phyloP scores from a whole-genome alignment of 2,113 vertebrate genomes.

The Bungarus multicinctus region DNA sequence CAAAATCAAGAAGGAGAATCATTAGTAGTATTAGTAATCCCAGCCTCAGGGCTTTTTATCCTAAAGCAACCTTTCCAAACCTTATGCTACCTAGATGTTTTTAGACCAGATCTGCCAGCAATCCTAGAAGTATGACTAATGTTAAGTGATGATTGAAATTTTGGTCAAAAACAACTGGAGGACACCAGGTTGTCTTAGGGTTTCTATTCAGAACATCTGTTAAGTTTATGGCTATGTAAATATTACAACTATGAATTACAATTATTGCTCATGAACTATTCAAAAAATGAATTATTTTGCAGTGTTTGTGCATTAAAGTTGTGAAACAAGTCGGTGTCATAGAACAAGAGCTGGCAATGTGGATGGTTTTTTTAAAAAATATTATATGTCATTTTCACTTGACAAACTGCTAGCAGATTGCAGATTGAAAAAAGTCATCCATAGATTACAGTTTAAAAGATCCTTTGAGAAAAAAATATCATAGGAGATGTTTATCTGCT shows the following conservation, averaged over 20 bases:
- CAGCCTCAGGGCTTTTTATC: background rate
- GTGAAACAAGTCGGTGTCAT: background rate
- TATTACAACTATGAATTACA: background rate
- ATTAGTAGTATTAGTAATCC: background rate
- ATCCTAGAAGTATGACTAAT: background rate
- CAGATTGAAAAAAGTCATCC: background rate
- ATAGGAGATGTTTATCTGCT: background rate
- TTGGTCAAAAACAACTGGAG: background rate
- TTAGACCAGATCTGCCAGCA: background rate
- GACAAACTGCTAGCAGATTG: background rate
- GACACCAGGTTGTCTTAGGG: background rate
- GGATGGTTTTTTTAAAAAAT: background rate
- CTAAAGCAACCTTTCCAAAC: background rate
- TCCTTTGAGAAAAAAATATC: background rate
- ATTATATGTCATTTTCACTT: background rate
- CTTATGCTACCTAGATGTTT: background rate
- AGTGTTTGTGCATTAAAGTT: background rate
- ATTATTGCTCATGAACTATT: background rate
- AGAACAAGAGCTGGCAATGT: background rate
- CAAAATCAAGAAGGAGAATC: background rate
- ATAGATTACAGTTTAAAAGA: background rate
- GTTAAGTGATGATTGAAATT: background rate
- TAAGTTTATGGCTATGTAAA: background rate
- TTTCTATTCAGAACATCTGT: background rate
- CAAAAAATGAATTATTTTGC: background rate